Percentiles rank a stretch among this genome's conserved stretches.
Evolutionary conservation across 2,888 invertebrate species (phyloP).

Genomic region (Cybosia mesomella): DNA sequence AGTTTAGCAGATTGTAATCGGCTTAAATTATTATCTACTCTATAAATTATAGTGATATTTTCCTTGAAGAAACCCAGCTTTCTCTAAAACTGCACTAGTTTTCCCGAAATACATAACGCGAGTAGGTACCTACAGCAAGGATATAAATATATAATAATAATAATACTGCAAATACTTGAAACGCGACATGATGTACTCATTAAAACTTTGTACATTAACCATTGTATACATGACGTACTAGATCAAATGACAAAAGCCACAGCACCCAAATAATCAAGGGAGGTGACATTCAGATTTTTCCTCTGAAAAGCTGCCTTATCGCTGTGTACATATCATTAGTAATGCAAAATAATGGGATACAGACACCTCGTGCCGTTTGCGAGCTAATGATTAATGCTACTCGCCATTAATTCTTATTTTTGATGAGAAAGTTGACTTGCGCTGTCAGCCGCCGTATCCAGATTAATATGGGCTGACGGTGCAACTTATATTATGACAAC

Average conservation of each 20-base stretch:
- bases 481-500: slow-evolving; percentile 80
- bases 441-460: slow-evolving; percentile 85
- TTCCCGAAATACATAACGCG: not conserved
- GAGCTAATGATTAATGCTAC: slow-evolving; percentile 85
- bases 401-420: slow-evolving; percentile 87
- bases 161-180: not conserved
- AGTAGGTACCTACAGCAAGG: not conserved
- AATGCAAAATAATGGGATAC: slow-evolving; percentile 87
- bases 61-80: not conserved
- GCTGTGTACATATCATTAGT: slow-evolving; percentile 85
- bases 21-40: not conserved
- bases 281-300: slow-evolving; percentile 78
- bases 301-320: slow-evolving; percentile 79
- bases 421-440: slow-evolving; percentile 87
- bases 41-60: not conserved
- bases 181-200: not conserved
- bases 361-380: slow-evolving; percentile 87
- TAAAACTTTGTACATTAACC: slow-evolving; percentile 11
- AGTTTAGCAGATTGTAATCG: slow-evolving; percentile 6
- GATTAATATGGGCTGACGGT: slow-evolving; percentile 85
- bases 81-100: not conserved
- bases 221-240: slow-evolving; percentile 16
- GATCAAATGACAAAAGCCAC: slow-evolving; percentile 35
- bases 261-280: slow-evolving; percentile 62
- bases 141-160: not conserved